These are phyloP conservation scores for Clarias batrachus DNA, from an alignment of 2,113 vertebrate genomes.

Conservation along the genomic window DNA sequence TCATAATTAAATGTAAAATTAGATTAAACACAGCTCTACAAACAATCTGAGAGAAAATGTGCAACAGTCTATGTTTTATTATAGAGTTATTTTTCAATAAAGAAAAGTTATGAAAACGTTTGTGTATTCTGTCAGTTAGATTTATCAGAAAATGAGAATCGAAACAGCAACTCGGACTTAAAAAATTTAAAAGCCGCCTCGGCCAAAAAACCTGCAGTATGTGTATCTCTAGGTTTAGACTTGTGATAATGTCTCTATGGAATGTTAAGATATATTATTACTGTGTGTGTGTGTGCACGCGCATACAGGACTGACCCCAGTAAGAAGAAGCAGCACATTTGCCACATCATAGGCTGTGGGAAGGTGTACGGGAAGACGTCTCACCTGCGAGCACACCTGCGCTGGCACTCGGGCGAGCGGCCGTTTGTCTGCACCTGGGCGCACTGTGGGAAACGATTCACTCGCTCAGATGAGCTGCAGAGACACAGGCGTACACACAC, in stretches of 20 bases:
- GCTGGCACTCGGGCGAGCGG: slow-evolving; percentile 95
- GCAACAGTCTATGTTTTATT: too few relatives aligned
- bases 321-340: slow-evolving; percentile 98
- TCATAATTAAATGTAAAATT: too few relatives aligned
- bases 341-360: slow-evolving; percentile 88
- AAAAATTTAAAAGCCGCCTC: too few relatives aligned
- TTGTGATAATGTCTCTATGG: background rate
- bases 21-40: too few relatives aligned
- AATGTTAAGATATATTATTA: background rate
- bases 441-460: slow-evolving; percentile 95
- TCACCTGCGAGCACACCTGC: slow-evolving; percentile 88
- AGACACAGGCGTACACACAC: slow-evolving; percentile 96
- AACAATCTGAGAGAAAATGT: too few relatives aligned
- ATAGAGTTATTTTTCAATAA: too few relatives aligned
- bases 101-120: too few relatives aligned
- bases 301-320: slow-evolving; percentile 76
- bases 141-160: too few relatives aligned
- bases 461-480: slow-evolving; percentile 92
- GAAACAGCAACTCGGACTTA: too few relatives aligned
- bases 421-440: slow-evolving; percentile 91
- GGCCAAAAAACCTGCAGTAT: too few relatives aligned
- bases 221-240: too few relatives aligned
- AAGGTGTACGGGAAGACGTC: slow-evolving; percentile 97
- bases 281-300: background rate
- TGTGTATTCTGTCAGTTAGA: too few relatives aligned